These are phyloP conservation scores for Leucosticte australis DNA, from an alignment of 2,113 vertebrate genomes.

Conservation along the genomic window DNA sequence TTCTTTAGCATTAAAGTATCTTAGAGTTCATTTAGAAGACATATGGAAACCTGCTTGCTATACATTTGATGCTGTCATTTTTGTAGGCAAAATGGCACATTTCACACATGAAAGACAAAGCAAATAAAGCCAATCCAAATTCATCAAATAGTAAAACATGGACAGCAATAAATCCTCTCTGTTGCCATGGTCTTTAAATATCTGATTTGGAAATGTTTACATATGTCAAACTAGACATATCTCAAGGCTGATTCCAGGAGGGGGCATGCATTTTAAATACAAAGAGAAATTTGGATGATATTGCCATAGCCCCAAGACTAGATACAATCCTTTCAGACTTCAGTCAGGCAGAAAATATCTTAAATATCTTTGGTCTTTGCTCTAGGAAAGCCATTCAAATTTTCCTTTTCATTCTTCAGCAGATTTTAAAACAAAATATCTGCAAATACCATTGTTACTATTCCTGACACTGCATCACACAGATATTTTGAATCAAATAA, in stretches of 20 bases:
- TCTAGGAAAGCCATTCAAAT: neutral
- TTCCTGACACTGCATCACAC: neutral
- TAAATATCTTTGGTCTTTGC: neutral
- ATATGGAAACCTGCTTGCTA: neutral
- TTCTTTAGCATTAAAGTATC: neutral
- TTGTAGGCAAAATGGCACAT: neutral
- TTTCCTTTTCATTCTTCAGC: neutral
- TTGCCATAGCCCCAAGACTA: neutral
- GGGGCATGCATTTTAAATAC: neutral
- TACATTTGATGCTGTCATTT: neutral
- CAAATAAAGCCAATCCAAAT: neutral
- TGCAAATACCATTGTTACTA: neutral
- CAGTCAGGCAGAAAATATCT: neutral
- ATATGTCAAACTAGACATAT: neutral
- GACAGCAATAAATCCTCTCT: neutral
- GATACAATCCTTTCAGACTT: neutral
- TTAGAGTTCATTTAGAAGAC: neutral
- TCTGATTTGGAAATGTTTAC: neutral
- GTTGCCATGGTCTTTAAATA: neutral
- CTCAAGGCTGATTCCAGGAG: neutral
- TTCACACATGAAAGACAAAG: conserved; percentile 19
- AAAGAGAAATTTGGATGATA: neutral
- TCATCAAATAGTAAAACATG: neutral
- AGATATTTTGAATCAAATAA: neutral
- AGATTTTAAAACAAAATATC: neutral